Evolutionary conservation across 37 sponge, comb jelly and placozoan species (phyloP), one percentile per base, ranked within the genome.

Genomic region (Spongilla lacustris): DNA sequence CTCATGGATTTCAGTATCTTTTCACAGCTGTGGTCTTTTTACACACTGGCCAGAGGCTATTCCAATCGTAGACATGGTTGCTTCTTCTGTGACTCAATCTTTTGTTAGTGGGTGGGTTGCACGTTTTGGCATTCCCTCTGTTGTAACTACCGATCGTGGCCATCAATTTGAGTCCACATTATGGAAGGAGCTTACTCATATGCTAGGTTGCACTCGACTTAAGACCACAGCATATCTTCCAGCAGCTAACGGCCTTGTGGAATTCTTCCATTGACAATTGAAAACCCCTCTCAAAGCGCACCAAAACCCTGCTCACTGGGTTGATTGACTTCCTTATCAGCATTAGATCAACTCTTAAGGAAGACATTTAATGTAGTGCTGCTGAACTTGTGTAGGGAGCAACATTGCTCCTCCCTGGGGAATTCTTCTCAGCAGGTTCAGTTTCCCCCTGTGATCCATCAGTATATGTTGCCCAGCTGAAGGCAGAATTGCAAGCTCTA

Each of bases 211-310:
- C 82, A 84, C 75, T 36, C 82, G 82, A 26, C 67, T 90, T 36
- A 70, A 82, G 35, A 90, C 90, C 0, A 90, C 85, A 26, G 75
- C 85, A 33, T 90, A 90, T 36, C 90, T 85, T 68, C 90, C 90
- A 58, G 67, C 48, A 6, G 75, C 90, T 49, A 90, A 90, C 68
- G 90, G 90, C 11, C 69, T 90, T 58, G 66, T 90, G 9, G 90
- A 90, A 66, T 81, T 81, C 22, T 77, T 90, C 25, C 90, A 90
- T 27, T 80, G 85, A 26, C 90, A 90, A 27, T 77, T 90, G 69
- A 90, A 90, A 36, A 71, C 90, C 1, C 31, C 85, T 33, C 84
- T 84, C 79, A 83, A 84, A 32, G 41, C 78, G 2, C 74, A 79
- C 4, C 32, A 80, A 23, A 50, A 24, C 2, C 69, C 84, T 19